Conservation (phyloP, 2,113 vertebrate species). For the Beaufortia kweichowensis region DNA sequence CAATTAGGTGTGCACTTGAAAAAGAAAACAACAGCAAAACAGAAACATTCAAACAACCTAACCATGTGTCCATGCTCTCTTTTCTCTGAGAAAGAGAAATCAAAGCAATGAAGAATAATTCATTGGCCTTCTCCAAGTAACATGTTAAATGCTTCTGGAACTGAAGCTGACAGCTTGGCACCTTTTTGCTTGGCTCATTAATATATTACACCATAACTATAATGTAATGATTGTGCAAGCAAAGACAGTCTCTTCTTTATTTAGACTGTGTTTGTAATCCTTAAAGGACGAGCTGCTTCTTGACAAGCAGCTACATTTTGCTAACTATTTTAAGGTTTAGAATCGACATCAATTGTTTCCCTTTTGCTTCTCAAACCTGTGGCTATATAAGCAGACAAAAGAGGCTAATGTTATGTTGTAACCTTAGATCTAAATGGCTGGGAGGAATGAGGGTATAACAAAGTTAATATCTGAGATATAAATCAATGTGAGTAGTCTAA, state of each 20-base stretch:
- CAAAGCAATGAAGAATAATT: background rate
- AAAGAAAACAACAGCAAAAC: background rate
- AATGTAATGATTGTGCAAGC: slow-evolving; percentile 37
- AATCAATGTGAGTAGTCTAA: slow-evolving; percentile 39
- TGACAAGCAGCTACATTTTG: slow-evolving; percentile 1
- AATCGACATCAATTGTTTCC: background rate
- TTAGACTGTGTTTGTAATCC: slow-evolving; percentile 31
- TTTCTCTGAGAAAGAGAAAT: background rate
- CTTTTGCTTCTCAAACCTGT: slow-evolving; percentile 19
- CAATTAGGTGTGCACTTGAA: background rate
- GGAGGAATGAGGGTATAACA: slow-evolving; percentile 20
- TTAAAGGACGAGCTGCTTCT: slow-evolving; percentile 15
- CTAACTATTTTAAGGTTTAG: background rate
- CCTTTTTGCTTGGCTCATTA: slow-evolving; percentile 42
- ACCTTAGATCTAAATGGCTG: slow-evolving; percentile 19
- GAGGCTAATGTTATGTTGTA: slow-evolving; percentile 4
- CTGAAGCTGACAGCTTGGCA: slow-evolving; percentile 34
- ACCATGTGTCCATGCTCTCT: background rate
- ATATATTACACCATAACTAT: slow-evolving; percentile 45
- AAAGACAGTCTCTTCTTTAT: slow-evolving; percentile 28
- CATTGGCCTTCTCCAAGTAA: background rate
- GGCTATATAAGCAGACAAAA: background rate
- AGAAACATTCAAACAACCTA: too few species aligned
- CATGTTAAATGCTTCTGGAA: slow-evolving; percentile 21
- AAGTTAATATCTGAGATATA: slow-evolving; percentile 32